phyloP scores from a whole-genome alignment of 2,113 vertebrate species.

The Rutilus rutilus region DNA sequence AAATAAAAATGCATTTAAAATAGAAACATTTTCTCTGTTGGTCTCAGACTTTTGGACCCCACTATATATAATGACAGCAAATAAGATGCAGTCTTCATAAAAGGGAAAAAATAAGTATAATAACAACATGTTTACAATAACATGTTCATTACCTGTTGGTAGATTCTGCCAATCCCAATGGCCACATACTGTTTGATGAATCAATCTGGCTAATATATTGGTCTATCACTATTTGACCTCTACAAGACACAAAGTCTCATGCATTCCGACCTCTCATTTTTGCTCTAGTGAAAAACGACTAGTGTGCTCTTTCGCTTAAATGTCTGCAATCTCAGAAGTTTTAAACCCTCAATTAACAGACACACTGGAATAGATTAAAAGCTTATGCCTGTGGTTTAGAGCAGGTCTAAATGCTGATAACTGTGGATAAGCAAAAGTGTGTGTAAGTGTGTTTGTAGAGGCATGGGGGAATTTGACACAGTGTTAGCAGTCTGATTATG shows the following conservation, averaged over 20 bases:
- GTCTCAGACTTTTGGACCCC: not conserved
- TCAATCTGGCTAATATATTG: not conserved
- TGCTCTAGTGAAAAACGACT: not conserved
- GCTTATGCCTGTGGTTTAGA: slow-evolving; percentile 56
- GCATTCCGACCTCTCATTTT: slow-evolving; percentile 34
- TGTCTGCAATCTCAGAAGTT: slow-evolving; percentile 66
- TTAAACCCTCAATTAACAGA: slow-evolving; percentile 73
- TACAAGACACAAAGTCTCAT: not conserved
- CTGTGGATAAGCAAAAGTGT: slow-evolving; percentile 72
- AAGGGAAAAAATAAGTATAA: not conserved
- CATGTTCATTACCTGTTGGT: not conserved
- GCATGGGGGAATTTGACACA: slow-evolving; percentile 62
- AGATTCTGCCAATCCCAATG: not conserved
- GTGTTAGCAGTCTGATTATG: slow-evolving; percentile 65
- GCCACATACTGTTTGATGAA: not conserved
- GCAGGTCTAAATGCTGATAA: slow-evolving; percentile 68
- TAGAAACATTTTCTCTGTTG: not conserved
- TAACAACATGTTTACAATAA: not conserved
- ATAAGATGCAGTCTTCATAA: not conserved
- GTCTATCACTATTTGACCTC: not conserved
- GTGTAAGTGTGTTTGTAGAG: slow-evolving; percentile 49
- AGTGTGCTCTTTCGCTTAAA: slow-evolving; percentile 50
- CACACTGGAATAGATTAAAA: slow-evolving; percentile 67
- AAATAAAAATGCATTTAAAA: not conserved
- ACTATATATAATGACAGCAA: not conserved